Evolutionary conservation across 2,888 invertebrate species (phyloP).

Genomic region (Stramonita haemastoma): DNA sequence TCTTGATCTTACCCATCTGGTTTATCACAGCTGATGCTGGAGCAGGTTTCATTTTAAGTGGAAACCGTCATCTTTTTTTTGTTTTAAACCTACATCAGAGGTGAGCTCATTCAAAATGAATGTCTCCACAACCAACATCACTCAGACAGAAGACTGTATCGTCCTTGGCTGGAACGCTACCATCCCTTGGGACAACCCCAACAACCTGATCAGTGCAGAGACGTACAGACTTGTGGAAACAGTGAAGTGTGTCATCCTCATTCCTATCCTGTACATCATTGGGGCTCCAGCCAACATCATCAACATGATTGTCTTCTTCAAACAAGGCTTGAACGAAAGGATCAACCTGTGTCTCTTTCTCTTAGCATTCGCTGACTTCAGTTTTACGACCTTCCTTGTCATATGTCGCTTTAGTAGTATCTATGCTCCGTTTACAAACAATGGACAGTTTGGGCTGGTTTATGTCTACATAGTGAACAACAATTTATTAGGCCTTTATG

Average conservation of each 20-base stretch:
- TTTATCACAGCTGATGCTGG: no score
- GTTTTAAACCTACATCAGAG: no score
- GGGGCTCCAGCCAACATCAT: constrained; percentile 26
- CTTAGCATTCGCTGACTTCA: not conserved
- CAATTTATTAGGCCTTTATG: constrained; percentile 3
- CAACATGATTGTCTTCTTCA: constrained; percentile 30
- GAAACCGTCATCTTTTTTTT: no score
- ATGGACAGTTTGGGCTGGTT: not conserved
- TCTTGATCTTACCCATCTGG: no score
- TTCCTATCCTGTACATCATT: constrained; percentile 19
- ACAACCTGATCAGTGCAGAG: not conserved
- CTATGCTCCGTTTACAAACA: not conserved
- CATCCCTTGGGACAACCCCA: constrained; percentile 17
- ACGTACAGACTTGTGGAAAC: not conserved
- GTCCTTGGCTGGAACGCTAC: not conserved
- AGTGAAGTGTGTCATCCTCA: not conserved
- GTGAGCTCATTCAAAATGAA: no score
- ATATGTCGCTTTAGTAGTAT: not conserved
- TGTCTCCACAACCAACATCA: not conserved
- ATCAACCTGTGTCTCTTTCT: constrained; percentile 18
- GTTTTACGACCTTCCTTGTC: not conserved
- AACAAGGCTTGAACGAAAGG: constrained; percentile 28
- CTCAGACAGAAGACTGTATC: not conserved
- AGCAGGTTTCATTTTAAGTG: no score
- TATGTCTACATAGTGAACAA: not conserved